A percentile compares a stretch with the other conserved stretches of the same genome.
These are phyloP conservation scores for Prietella phreatophila DNA, from an alignment of 2,113 vertebrate species.

Conservation along the genomic window DNA sequence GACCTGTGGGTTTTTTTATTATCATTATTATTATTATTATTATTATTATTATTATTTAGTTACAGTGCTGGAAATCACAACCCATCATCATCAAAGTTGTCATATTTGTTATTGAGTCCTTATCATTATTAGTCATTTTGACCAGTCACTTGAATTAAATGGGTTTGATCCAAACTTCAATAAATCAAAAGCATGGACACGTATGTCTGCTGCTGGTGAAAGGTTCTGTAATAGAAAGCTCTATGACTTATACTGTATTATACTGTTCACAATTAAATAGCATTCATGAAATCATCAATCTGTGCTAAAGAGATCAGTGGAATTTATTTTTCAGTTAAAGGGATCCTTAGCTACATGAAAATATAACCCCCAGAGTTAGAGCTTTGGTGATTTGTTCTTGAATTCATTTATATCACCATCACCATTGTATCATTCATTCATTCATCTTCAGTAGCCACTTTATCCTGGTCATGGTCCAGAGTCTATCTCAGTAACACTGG, in stretches of 20 bases:
- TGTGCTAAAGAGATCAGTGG: background rate
- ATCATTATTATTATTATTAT: background rate
- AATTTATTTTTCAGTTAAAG: background rate
- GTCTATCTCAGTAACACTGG: background rate
- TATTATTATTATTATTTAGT: background rate
- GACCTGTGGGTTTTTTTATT: background rate
- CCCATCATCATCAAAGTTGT: background rate
- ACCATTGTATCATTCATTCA: background rate
- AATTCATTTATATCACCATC: background rate
- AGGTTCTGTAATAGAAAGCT: background rate
- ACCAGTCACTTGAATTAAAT: background rate
- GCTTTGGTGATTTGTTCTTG: background rate
- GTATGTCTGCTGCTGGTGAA: background rate
- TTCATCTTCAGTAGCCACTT: background rate
- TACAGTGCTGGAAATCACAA: background rate
- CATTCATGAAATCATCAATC: background rate
- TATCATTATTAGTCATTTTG: background rate
- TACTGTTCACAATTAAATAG: background rate
- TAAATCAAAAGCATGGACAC: background rate
- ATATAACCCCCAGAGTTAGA: background rate
- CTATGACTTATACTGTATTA: too few species aligned
- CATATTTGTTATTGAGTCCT: background rate
- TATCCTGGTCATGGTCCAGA: background rate
- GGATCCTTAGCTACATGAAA: background rate
- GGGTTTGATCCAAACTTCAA: background rate